Evolutionary conservation across 2,888 invertebrate species (phyloP).

Genomic region (Hypolimnas misippus): DNA sequence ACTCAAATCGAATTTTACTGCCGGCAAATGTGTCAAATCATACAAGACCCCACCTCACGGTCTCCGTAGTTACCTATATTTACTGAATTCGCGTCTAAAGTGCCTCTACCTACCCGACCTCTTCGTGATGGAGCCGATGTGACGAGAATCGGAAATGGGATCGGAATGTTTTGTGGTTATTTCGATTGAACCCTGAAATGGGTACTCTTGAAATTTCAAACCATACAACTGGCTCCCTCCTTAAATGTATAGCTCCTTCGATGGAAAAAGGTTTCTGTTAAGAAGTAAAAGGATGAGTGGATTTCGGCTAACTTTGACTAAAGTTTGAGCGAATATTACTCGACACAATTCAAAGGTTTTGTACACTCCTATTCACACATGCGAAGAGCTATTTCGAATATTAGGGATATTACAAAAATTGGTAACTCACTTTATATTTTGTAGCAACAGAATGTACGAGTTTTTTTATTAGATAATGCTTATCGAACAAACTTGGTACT

Average conservation of each 20-base stretch:
- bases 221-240: conserved; percentile 61
- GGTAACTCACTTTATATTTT: conserved; percentile 1
- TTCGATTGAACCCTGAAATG: conserved; percentile 76
- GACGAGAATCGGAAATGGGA: conserved; percentile 77
- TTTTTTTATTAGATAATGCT: not conserved
- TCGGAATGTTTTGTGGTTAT: conserved; percentile 78
- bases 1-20: conserved; percentile 17
- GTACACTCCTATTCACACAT: conserved; percentile 24
- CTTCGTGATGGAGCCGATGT: conserved; percentile 71
- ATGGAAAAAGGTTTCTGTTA: conserved; percentile 58
- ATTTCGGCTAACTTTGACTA: conserved; percentile 38
- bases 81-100: conserved; percentile 58
- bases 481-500: not conserved
- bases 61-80: conserved; percentile 42
- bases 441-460: too few species aligned
- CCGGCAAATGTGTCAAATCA: conserved; percentile 27
- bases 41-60: conserved; percentile 22
- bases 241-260: conserved; percentile 62
- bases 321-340: conserved; percentile 37
- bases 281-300: conserved; percentile 46
- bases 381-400: conserved; percentile 17
- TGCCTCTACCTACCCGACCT: conserved; percentile 59
- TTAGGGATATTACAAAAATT: conserved; percentile 17
- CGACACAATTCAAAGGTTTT: conserved; percentile 35
- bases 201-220: conserved; percentile 71